Conservation (phyloP, 2,113 vertebrate genomes). For the Chauna torquata region DNA sequence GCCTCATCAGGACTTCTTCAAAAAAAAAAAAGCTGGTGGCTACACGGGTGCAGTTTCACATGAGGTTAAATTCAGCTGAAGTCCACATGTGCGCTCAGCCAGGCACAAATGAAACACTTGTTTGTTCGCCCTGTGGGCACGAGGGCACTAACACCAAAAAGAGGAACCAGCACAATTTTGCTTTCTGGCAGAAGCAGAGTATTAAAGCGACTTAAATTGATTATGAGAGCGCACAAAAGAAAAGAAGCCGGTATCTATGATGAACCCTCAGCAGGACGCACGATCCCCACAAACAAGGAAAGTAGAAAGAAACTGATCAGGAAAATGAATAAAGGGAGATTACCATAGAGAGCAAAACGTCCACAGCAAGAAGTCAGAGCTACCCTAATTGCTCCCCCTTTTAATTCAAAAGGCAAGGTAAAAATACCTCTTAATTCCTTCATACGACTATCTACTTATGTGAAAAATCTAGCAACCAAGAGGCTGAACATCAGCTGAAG, state of each 20-base stretch:
- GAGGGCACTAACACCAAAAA: not conserved
- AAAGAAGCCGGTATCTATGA: not conserved
- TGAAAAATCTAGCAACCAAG: not conserved
- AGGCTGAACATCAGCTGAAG: not conserved
- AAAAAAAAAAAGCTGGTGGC: not conserved
- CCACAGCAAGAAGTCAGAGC: not conserved
- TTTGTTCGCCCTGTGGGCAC: fast-evolving
- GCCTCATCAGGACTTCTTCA: not conserved
- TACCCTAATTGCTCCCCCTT: not conserved
- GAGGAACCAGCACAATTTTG: not conserved
- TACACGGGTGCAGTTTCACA: not conserved
- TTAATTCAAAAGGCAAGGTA: not conserved
- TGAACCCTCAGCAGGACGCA: not conserved
- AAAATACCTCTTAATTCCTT: not conserved
- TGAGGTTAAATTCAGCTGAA: not conserved
- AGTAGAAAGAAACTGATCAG: not conserved
- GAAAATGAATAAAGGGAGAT: not conserved
- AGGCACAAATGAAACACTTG: too few species aligned
- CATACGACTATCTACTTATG: not conserved
- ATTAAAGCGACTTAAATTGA: not conserved
- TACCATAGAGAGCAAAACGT: not conserved
- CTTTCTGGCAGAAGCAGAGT: not conserved
- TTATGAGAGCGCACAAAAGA: not conserved
- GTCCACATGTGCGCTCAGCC: not conserved
- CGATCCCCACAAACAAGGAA: not conserved